Evolutionary conservation across 2,888 invertebrate species (phyloP).

Genomic region (Thyatira batis): DNA sequence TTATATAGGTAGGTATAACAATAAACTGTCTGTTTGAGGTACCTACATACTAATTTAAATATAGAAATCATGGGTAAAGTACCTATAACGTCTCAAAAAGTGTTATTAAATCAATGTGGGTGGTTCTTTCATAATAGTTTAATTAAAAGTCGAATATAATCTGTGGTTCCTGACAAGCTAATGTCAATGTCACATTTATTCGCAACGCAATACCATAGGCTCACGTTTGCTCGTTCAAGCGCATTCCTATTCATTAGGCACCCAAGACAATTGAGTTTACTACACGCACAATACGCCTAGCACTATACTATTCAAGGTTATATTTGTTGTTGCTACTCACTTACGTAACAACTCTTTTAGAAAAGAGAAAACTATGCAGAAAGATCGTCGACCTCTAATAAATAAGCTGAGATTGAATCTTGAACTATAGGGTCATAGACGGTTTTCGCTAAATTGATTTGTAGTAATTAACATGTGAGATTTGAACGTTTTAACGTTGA

Average conservation of each 20-base stretch:
- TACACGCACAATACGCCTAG: conserved; percentile 14
- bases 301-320: conserved; percentile 62
- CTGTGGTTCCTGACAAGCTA: conserved; percentile 38
- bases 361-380: conserved; percentile 38
- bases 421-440: too few relatives aligned
- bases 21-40: too few relatives aligned
- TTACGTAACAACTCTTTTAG: conserved; percentile 63
- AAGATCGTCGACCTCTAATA: conserved; percentile 49
- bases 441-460: too few relatives aligned
- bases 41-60: too few relatives aligned
- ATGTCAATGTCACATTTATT: conserved; percentile 41
- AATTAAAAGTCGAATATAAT: conserved; percentile 13
- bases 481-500: too few relatives aligned
- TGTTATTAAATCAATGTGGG: background rate
- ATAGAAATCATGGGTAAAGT: too few relatives aligned
- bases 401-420: background rate
- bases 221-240: conserved; percentile 30
- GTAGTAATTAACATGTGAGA: too few relatives aligned
- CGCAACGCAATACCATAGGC: conserved; percentile 27
- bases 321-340: conserved; percentile 55
- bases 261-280: conserved; percentile 46
- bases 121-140: background rate
- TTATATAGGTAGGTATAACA: background rate
- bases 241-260: conserved; percentile 44
- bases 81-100: background rate